These are phyloP conservation scores for Euthynnus affinis DNA, from an alignment of 2,797 vertebrate species.

Conservation along the genomic window DNA sequence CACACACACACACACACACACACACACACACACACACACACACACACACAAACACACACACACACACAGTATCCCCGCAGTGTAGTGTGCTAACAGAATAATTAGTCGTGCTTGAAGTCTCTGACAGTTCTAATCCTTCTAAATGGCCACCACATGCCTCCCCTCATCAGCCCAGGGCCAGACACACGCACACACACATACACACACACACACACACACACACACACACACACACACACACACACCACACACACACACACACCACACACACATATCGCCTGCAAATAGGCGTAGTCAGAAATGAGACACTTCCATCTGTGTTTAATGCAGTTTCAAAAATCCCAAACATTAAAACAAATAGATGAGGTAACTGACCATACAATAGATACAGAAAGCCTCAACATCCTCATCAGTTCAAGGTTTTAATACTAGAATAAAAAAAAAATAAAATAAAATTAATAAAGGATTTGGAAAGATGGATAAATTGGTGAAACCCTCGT, in stretches of 20 bases:
- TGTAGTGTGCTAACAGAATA: conserved; percentile 81
- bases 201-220: conserved; percentile 13
- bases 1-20: conserved; percentile 26
- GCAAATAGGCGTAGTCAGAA: conserved; percentile 15
- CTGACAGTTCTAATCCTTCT: conserved; percentile 88
- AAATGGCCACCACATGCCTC: conserved; percentile 88
- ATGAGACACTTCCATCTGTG: conserved; percentile 42
- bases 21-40: conserved; percentile 33
- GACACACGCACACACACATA: conserved; percentile 53
- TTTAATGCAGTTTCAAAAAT: conserved; percentile 23
- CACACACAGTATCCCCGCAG: conserved; percentile 56
- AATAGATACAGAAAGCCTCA: not conserved
- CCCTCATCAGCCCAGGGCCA: conserved; percentile 79
- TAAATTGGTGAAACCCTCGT: not conserved
- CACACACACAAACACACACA: conserved; percentile 26
- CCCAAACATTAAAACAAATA: conserved; percentile 18
- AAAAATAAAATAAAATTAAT: too few species aligned
- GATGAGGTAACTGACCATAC: not conserved
- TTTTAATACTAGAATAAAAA: not conserved
- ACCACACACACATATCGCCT: not conserved
- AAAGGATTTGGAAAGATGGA: not conserved
- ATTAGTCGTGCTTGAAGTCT: conserved; percentile 88
- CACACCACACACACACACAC: conserved; percentile 14
- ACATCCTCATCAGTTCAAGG: not conserved
- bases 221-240: conserved; percentile 20